Conservation (phyloP, 2,888 invertebrate species). For the Eucera pruinosa region DNA sequence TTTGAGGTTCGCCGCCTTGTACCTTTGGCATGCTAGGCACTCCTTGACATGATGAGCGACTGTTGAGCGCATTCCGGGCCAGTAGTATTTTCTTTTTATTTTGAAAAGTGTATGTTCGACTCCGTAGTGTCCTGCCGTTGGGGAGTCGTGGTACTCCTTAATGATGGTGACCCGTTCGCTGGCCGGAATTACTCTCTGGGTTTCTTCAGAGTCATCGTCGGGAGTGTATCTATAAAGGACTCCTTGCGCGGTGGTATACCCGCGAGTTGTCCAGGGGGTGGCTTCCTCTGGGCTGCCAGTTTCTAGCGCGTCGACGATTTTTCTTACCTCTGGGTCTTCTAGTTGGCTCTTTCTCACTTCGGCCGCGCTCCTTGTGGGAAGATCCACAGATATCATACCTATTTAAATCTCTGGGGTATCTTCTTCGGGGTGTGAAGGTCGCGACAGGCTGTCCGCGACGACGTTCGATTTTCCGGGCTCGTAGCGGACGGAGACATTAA, state of each 20-base stretch:
- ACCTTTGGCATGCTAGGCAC: not conserved
- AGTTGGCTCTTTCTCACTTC: not conserved
- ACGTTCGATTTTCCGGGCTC: not conserved
- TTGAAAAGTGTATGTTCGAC: not conserved
- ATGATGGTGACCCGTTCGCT: slow-evolving; percentile 39
- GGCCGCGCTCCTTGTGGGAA: not conserved
- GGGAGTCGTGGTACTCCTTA: slow-evolving; percentile 75
- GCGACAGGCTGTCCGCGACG: slow-evolving; percentile 12
- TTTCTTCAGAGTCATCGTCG: slow-evolving; percentile 63
- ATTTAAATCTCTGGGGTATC: not conserved
- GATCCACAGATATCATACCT: not conserved
- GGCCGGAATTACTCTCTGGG: slow-evolving; percentile 68
- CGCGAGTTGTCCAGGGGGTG: not conserved
- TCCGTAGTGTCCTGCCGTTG: too few species aligned
- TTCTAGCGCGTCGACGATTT: slow-evolving; percentile 9
- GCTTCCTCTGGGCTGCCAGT: not conserved
- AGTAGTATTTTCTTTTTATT: not conserved
- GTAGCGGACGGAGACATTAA: not conserved
- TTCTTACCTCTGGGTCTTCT: not conserved
- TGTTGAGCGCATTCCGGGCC: not conserved
- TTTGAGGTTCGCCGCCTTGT: not conserved
- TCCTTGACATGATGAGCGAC: not conserved
- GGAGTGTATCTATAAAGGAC: slow-evolving; percentile 10
- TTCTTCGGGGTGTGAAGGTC: not conserved
- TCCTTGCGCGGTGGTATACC: not conserved